Conservation (phyloP, 2,888 invertebrate genomes). For the Xestia rhomboidea region DNA sequence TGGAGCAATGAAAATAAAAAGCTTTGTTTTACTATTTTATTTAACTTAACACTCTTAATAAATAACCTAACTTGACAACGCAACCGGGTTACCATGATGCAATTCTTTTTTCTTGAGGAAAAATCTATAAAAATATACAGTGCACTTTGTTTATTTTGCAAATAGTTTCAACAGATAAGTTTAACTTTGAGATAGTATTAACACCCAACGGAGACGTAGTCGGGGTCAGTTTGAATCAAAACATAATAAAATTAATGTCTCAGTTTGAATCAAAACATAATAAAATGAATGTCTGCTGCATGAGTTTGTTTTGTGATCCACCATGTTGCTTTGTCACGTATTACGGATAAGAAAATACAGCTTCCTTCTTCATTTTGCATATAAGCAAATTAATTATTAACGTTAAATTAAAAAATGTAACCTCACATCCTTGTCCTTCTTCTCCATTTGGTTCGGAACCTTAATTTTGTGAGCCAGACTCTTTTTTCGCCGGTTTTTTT, state of each 20-base stretch:
- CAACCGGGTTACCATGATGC: constrained; percentile 14
- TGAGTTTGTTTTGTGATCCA: constrained; percentile 25
- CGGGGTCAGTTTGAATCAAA: constrained; percentile 45
- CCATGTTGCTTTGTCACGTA: constrained; percentile 10
- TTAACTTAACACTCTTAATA: not conserved
- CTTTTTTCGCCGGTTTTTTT: not conserved
- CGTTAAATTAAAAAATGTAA: not conserved
- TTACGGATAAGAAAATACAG: constrained; percentile 25
- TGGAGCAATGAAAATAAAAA: not conserved
- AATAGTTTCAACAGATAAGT: constrained; percentile 18
- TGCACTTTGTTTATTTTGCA: constrained; percentile 11
- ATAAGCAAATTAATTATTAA: not conserved
- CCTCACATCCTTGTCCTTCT: not conserved
- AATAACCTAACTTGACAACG: not conserved
- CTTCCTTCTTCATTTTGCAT: not conserved
- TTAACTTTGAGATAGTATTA: constrained; percentile 26
- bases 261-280: constrained; percentile 43
- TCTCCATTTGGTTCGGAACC: not conserved
- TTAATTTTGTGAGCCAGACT: not conserved
- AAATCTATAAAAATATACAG: not conserved
- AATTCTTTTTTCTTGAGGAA: not conserved
- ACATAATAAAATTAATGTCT: constrained; percentile 31
- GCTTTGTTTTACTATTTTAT: no score
- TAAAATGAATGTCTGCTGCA: constrained; percentile 22
- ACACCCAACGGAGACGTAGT: not conserved